Percentiles rank a stretch among this genome's conserved stretches.
These are phyloP conservation scores for Erynnis tages DNA, from an alignment of 2,888 invertebrate species.

Conservation along the genomic window DNA sequence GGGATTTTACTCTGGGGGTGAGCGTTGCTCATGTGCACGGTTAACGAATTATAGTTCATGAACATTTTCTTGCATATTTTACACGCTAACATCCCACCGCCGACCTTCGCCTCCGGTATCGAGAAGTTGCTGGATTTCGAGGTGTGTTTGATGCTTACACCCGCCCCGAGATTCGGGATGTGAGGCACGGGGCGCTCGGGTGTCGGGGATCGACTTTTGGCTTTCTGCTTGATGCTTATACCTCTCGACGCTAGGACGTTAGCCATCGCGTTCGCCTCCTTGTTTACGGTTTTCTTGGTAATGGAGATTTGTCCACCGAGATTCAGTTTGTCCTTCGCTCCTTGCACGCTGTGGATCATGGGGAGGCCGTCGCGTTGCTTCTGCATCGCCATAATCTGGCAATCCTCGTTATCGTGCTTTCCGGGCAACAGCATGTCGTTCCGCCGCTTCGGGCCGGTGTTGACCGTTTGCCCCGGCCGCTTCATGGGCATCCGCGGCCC, in stretches of 20 bases:
- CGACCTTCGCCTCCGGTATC: constrained; percentile 69
- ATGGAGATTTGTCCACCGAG: constrained; percentile 88
- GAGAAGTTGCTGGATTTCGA: constrained; percentile 68
- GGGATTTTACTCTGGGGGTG: constrained; percentile 65
- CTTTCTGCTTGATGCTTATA: constrained; percentile 87
- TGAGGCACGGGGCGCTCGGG: constrained; percentile 71
- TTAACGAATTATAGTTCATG: constrained; percentile 60
- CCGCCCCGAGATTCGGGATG: constrained; percentile 74
- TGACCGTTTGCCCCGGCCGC: constrained; percentile 49
- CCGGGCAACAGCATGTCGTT: constrained; percentile 85
- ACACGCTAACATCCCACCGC: constrained; percentile 64
- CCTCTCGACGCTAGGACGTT: constrained; percentile 89
- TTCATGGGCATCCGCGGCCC: constrained; percentile 69
- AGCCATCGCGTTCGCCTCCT: constrained; percentile 88
- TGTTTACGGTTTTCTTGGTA: constrained; percentile 83
- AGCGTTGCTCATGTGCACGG: constrained; percentile 64
- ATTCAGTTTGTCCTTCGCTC: constrained; percentile 82
- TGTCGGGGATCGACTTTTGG: constrained; percentile 72
- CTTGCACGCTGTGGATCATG: constrained; percentile 88
- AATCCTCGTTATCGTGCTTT: constrained; percentile 87
- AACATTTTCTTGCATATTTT: constrained; percentile 75
- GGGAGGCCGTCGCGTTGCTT: constrained; percentile 87
- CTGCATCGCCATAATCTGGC: constrained; percentile 88
- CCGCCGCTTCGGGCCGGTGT: constrained; percentile 69
- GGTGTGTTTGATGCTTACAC: constrained; percentile 77